A percentile compares a stretch with the other conserved stretches of the same genome.
Conservation (phyloP, 2,888 invertebrate genomes). For the Villa cingulata region DNA sequence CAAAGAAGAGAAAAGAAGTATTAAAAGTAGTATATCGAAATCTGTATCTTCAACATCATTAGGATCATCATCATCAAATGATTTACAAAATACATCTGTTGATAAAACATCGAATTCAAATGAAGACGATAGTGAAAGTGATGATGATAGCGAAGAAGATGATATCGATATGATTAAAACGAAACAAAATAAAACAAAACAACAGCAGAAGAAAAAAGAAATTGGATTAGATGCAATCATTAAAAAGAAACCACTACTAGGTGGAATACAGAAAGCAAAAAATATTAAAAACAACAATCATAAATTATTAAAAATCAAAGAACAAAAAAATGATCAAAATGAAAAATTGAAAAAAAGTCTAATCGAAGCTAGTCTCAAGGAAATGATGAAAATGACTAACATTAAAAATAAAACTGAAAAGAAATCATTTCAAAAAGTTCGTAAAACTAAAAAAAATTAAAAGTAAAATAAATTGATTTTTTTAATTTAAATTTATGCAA, state of each 20-base stretch:
- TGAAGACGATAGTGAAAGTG: not conserved
- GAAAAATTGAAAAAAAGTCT: slow-evolving; percentile 20
- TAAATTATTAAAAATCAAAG: slow-evolving; percentile 13
- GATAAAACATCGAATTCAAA: no score
- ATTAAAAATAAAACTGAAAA: no score
- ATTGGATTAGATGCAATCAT: no score
- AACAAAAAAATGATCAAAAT: slow-evolving; percentile 12
- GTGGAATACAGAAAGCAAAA: slow-evolving; percentile 23
- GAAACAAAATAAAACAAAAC: not conserved
- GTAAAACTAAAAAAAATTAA: no score
- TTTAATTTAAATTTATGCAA: no score
- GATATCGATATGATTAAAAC: not conserved
- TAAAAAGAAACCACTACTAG: slow-evolving; percentile 20
- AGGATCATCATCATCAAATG: not conserved
- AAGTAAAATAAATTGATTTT: no score
- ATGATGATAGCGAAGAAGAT: slow-evolving; percentile 8
- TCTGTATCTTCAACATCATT: no score
- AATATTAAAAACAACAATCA: no score
- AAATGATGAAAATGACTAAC: slow-evolving; percentile 10
- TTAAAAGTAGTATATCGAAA: no score
- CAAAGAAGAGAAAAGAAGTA: no score
- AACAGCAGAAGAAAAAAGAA: not conserved
- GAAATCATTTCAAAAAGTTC: no score
- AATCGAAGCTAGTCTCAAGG: slow-evolving; percentile 20
- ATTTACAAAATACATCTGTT: no score